Conservation (phyloP, 2,888 invertebrate genomes). For the Abscondita cerata region DNA sequence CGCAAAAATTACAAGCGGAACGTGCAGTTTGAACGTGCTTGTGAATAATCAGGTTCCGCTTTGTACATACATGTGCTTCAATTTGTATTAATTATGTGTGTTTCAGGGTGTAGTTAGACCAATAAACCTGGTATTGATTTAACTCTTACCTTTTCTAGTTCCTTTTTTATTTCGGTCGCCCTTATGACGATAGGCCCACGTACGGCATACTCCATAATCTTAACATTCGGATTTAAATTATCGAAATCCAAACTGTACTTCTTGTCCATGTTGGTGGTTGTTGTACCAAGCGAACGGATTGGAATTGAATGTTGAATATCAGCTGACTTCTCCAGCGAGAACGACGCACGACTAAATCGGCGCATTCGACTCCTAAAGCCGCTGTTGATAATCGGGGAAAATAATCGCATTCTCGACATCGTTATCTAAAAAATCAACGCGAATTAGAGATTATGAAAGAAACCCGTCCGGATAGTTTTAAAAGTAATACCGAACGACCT, state of each 20-base stretch:
- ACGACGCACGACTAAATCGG: conserved; percentile 19
- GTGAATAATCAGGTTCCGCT: too few species aligned
- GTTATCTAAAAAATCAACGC: too few species aligned
- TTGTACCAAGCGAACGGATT: not conserved
- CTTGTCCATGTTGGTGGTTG: conserved; percentile 42
- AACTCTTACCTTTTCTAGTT: conserved; percentile 78
- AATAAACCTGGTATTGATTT: too few species aligned
- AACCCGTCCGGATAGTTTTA: too few species aligned
- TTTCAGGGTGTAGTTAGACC: too few species aligned
- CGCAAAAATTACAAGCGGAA: too few species aligned
- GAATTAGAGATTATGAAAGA: too few species aligned
- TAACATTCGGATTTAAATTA: conserved; percentile 89
- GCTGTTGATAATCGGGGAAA: not conserved
- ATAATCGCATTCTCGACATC: not conserved
- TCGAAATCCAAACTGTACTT: conserved; percentile 60
- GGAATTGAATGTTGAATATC: conserved; percentile 11
- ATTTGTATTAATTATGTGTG: too few species aligned
- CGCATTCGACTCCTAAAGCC: conserved; percentile 18
- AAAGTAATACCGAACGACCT: too few species aligned
- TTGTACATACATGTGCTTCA: too few species aligned
- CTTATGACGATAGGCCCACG: conserved; percentile 94
- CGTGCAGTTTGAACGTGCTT: too few species aligned
- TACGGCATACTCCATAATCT: conserved; percentile 96
- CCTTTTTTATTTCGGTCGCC: conserved; percentile 93
- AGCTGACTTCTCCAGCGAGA: conserved; percentile 17